Base-by-base conservation (phyloP, 2,888 invertebrate genomes). In the Hydrotaea cyrtoneurina region DNA sequence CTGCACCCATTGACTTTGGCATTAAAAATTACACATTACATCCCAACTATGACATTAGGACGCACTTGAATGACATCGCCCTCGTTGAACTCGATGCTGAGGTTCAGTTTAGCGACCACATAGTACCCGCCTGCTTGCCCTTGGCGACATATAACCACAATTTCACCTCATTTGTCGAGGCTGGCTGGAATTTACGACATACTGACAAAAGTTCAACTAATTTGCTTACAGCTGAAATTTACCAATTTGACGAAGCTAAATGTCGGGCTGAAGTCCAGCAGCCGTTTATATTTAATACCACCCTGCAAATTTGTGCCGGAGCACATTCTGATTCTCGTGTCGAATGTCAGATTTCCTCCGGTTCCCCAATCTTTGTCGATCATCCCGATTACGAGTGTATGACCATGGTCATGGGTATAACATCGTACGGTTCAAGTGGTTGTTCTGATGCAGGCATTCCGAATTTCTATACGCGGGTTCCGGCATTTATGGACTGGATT, bases 291-390 rank as follows among this genome's bases (percentile, higher is more conserved):
- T 93, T 95, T 39, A 87, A 92, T 11, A 88, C 91, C 0, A 90
- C 93, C 0, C 91, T 90, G 11, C 94, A 94, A 90, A 88, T 94
- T 39, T 95, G 95, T 86, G 94, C 94, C 1, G 94, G 94, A 7
- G 92, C 93, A 0, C 87, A 86, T 10, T 87, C 87, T 1, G 89
- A 90, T 76, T 86, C 85, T 0, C 92, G 91, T 46, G 94, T 94
- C 84, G 94, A 94, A 0, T 94, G 94, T 76, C 88, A 88, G 93
- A 95, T 95, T 10, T 95, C 95, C 91, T 95, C 95, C 11, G 95
- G 96, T 15, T 95, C 95, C 1, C 95, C 95, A 0, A 89, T 96
- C 23, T 92, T 93, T 66, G 88, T 93, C 0, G 89, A 89, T 64
- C 91, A 91, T 87, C 88, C 90, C 2, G 43, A 43, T 3, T 87